Percentiles rank a stretch among this genome's conserved stretches.
These are phyloP conservation scores for Amphipoea oculea DNA, from an alignment of 2,888 invertebrate species.

Conservation along the genomic window DNA sequence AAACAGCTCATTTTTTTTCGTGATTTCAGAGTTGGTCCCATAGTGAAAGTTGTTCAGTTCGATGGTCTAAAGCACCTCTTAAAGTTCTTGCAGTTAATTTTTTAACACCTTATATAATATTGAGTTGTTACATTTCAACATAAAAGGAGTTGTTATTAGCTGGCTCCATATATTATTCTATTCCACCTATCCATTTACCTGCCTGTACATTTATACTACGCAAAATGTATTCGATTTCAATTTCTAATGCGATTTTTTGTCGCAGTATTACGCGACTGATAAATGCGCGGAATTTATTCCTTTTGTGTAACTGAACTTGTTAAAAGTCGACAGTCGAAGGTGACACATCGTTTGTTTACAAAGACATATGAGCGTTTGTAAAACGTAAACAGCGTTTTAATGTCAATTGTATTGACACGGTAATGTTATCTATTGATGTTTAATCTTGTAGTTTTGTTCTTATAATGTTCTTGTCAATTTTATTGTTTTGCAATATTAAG, in stretches of 20 bases:
- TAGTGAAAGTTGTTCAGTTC: no score
- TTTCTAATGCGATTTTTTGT: conserved; percentile 36
- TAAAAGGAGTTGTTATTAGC: no score
- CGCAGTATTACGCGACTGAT: not conserved
- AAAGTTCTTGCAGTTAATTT: no score
- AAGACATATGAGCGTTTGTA: conserved; percentile 15
- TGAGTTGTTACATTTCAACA: no score
- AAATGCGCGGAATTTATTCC: not conserved
- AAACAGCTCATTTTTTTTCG: no score
- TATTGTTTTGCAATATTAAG: conserved; percentile 13
- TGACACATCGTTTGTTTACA: conserved; percentile 15
- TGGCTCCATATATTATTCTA: not conserved
- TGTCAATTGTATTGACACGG: conserved; percentile 4
- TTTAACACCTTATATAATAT: no score
- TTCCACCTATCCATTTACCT: no score
- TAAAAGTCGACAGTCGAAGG: conserved; percentile 21
- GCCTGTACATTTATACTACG: not conserved
- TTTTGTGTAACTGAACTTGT: conserved; percentile 19
- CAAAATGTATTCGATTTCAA: conserved; percentile 10
- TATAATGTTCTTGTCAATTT: conserved; percentile 4
- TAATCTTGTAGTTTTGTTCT: conserved; percentile 15
- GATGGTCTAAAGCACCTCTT: no score
- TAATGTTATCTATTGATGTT: conserved; percentile 4
- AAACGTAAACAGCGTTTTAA: conserved; percentile 27
- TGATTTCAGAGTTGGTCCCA: no score